phyloP scores from a whole-genome alignment of 2,888 invertebrate genomes.

The Drosophila eohydei region DNA sequence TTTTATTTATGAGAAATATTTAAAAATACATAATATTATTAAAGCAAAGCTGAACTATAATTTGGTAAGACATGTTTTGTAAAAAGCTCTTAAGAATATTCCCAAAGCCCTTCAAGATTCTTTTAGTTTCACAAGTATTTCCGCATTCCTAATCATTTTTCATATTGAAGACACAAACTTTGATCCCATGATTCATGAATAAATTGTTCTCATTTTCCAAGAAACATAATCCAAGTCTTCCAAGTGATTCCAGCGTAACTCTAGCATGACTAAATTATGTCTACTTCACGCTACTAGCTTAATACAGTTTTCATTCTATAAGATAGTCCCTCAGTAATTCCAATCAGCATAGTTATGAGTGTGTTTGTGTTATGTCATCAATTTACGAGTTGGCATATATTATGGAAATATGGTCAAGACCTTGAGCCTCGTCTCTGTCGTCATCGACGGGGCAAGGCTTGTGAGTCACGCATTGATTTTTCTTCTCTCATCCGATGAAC shows the following conservation, averaged over 20 bases:
- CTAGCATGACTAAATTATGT: neutral
- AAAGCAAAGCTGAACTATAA: neutral
- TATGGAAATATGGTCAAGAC: slow-evolving; percentile 48
- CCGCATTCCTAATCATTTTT: slow-evolving; percentile 1
- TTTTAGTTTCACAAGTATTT: neutral
- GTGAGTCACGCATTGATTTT: slow-evolving; percentile 46
- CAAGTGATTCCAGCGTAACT: slow-evolving; percentile 1
- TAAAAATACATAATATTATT: too few relatives aligned
- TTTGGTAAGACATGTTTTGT: neutral
- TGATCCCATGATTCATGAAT: slow-evolving; percentile 15
- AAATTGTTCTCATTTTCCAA: slow-evolving; percentile 8
- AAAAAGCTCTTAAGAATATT: neutral
- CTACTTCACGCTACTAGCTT: neutral
- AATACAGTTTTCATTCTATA: neutral
- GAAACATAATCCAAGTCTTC: neutral
- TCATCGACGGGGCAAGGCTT: slow-evolving; percentile 17
- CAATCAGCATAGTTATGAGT: slow-evolving; percentile 32
- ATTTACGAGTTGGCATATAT: slow-evolving; percentile 27
- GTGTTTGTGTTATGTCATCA: slow-evolving; percentile 47
- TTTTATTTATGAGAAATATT: too few relatives aligned
- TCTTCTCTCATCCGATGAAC: slow-evolving; percentile 12
- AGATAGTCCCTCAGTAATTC: neutral
- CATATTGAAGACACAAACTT: neutral
- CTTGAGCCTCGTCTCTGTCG: slow-evolving; percentile 32
- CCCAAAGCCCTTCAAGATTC: neutral